Percentiles rank a stretch among this genome's conserved stretches.
phyloP scores from a whole-genome alignment of 2,113 vertebrate species.

The Myotis yumanensis region DNA sequence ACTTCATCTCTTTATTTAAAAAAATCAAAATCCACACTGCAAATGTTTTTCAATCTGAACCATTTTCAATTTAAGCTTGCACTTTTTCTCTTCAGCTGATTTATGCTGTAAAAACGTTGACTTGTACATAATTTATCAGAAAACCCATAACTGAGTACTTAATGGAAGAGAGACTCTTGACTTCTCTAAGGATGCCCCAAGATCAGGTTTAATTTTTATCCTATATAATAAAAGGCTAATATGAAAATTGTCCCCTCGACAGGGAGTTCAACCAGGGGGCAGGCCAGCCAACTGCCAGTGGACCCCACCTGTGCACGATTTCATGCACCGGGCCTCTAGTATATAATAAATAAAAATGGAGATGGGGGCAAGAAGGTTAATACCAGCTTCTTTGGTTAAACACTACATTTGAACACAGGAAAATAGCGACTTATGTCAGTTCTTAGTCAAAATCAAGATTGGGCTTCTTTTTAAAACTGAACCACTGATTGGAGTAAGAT shows the following conservation, averaged over 20 bases:
- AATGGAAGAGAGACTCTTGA: not conserved
- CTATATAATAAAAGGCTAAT: too few species aligned
- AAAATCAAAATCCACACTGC: not conserved
- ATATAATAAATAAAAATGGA: not conserved
- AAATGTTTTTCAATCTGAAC: conserved; percentile 15
- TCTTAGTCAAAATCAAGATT: not conserved
- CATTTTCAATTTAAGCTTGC: conserved; percentile 1
- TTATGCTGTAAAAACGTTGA: not conserved
- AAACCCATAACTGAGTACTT: not conserved
- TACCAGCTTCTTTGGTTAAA: not conserved
- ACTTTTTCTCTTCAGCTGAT: not conserved
- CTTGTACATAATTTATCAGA: not conserved
- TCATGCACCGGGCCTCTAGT: too few species aligned
- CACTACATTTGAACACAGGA: not conserved
- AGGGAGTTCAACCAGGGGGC: too few species aligned
- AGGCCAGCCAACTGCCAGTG: too few species aligned
- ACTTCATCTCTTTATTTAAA: not conserved
- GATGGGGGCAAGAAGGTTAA: not conserved
- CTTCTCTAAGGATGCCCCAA: not conserved
- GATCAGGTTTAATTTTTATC: not conserved
- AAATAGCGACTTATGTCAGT: not conserved
- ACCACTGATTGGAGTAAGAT: not conserved
- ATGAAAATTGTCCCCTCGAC: too few species aligned
- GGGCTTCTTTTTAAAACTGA: not conserved
- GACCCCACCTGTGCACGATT: too few species aligned